Conservation (phyloP, 2,797 vertebrate genomes). For the Amniataba percoides region DNA sequence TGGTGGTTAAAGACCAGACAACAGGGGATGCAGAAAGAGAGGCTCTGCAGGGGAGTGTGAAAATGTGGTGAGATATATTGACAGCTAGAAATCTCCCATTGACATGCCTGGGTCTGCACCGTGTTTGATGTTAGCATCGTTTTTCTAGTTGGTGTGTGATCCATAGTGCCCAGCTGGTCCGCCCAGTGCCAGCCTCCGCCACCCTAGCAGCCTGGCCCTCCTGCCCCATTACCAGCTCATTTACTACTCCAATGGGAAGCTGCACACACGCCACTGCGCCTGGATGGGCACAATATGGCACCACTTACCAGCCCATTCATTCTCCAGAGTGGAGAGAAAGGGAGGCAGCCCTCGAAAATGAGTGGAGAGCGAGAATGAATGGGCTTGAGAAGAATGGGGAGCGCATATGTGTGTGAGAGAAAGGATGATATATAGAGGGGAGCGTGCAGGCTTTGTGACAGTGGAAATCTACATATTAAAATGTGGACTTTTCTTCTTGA, state of each 20-base stretch:
- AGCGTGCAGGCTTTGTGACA: constrained; percentile 30
- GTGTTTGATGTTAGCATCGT: constrained; percentile 29
- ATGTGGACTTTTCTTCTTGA: constrained; percentile 12
- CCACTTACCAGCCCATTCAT: constrained; percentile 82
- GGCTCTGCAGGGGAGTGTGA: constrained; percentile 11
- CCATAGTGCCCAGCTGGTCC: constrained; percentile 76
- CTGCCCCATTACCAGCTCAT: constrained; percentile 83
- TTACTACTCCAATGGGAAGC: constrained; percentile 81
- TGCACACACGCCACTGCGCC: constrained; percentile 75
- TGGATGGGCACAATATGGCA: constrained; percentile 86
- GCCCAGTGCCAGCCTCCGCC: constrained; percentile 68
- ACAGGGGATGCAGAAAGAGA: constrained; percentile 23
- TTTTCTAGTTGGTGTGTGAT: constrained; percentile 75
- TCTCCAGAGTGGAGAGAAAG: constrained; percentile 61
- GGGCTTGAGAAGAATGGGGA: constrained; percentile 46
- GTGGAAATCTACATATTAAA: constrained; percentile 24
- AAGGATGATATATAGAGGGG: constrained; percentile 29
- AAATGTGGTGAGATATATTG: constrained; percentile 28
- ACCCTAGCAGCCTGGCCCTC: constrained; percentile 70
- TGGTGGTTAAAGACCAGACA: constrained; percentile 49
- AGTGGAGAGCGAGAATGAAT: constrained; percentile 58
- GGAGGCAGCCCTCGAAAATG: constrained; percentile 56
- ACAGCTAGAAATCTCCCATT: constrained; percentile 35
- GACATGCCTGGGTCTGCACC: constrained; percentile 19
- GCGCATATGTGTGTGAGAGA: constrained; percentile 38